Evolutionary conservation across 2,888 invertebrate species (phyloP), one percentile per base, ranked within the genome.

Genomic region (Agonopterix alstromeriana): DNA sequence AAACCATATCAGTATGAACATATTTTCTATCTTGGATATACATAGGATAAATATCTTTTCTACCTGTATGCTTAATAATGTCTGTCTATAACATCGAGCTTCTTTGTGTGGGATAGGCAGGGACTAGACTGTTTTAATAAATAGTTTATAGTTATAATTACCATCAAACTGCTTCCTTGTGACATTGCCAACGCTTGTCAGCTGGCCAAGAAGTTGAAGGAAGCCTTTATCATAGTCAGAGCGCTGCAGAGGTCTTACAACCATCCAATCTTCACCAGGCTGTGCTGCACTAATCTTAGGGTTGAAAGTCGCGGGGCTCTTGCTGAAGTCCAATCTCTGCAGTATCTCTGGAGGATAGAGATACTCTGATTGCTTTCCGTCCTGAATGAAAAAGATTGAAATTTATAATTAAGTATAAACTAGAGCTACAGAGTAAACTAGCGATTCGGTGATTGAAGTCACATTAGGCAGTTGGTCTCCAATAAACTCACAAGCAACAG

Each of bases 201-300:
- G 88, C 74, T 98, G 97, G 3, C 93, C 88, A 8, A 98, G 85
- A 46, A 98, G 82, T 61, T 94, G 91, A 48, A 96, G 73, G 69
- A 95, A 97, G 0, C 97, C 97, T 82, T 93, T 94, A 58, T 95
- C 94, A 77, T 92, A 97, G 71, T 98, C 97, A 0, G 91, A 91
- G 45, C 93, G 86, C 71, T 93, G 92, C 12, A 98, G 84, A 0
- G 97, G 96, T 57, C 97, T 90, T 27, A 97, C 92, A 9, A 92
- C 78, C 64, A 97, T 90, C 90, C 94, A 94, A 11, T 90, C 74
- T 62, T 94, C 94, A 2, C 95, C 95, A 0, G 96, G 95, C 52
- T 90, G 82, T 4, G 90, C 86, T 10, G 93, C 93, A 49, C 92
- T 92, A 54, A 95, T 93, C 51, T 90, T 90, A 8, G 94, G 94